phyloP scores from a whole-genome alignment of 2,113 vertebrate genomes.

The Grantiella picta region DNA sequence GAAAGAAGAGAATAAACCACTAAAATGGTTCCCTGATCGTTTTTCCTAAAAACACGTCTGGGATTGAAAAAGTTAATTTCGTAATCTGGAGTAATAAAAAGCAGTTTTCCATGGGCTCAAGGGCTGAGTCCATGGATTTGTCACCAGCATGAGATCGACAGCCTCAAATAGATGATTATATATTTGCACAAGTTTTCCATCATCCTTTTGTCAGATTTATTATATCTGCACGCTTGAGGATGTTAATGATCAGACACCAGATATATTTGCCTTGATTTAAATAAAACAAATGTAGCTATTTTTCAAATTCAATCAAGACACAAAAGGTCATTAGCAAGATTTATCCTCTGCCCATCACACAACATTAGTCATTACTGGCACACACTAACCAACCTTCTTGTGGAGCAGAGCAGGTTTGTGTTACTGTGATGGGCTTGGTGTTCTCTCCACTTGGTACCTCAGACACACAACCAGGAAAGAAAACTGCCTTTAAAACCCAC shows the following conservation, averaged over 20 bases:
- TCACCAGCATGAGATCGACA: neutral
- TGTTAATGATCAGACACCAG: neutral
- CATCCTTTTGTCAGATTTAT: slow-evolving; percentile 14
- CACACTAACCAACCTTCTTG: neutral
- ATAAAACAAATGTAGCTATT: slow-evolving; percentile 35
- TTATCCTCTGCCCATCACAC: slow-evolving; percentile 18
- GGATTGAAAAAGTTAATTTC: neutral
- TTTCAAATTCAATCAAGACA: slow-evolving; percentile 20
- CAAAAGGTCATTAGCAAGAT: slow-evolving; percentile 42
- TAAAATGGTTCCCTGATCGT: neutral
- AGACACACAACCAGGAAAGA: neutral
- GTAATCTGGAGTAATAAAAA: neutral
- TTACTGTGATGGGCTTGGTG: neutral
- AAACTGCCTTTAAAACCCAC: neutral
- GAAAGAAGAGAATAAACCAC: neutral
- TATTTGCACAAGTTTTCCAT: neutral
- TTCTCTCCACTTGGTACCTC: neutral
- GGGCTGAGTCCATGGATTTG: neutral
- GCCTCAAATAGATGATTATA: neutral
- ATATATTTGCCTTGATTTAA: slow-evolving; percentile 18
- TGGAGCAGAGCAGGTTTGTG: neutral
- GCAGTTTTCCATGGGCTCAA: neutral
- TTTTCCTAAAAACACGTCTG: neutral
- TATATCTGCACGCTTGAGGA: neutral
- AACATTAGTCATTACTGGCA: neutral